These are phyloP conservation scores for Urocynchramus pylzowi DNA, from an alignment of 2,113 vertebrate genomes.

Conservation along the genomic window DNA sequence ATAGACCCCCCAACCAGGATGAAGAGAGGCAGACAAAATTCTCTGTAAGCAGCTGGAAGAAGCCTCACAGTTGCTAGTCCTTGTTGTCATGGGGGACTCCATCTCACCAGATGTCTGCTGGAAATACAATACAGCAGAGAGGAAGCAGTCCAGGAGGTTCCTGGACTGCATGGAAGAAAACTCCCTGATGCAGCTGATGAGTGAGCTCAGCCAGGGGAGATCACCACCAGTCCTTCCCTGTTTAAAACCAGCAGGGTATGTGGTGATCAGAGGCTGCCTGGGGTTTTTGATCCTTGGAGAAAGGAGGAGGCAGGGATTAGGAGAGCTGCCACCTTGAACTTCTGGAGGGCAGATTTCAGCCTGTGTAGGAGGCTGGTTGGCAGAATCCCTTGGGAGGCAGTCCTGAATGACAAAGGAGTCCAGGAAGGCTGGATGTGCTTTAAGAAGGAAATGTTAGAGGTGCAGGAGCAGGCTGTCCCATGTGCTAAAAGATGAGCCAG, in stretches of 20 bases:
- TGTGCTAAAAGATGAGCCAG: neutral
- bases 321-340: neutral
- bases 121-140: neutral
- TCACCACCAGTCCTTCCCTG: no score
- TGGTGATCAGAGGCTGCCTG: neutral
- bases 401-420: neutral
- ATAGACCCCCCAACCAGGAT: neutral
- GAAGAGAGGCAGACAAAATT: neutral
- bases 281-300: neutral
- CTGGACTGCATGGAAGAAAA: neutral
- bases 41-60: neutral
- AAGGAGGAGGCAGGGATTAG: neutral
- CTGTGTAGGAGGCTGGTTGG: neutral
- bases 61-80: neutral
- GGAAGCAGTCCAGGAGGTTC: neutral
- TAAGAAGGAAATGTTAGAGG: neutral
- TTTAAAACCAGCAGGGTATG: no score
- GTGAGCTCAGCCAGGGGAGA: neutral
- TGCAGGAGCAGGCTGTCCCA: neutral
- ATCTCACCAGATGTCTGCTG: neutral
- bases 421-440: neutral
- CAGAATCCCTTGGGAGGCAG: neutral
- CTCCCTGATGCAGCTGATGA: neutral
- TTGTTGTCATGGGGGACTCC: neutral
- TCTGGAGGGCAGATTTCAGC: neutral